A percentile compares a stretch with the other conserved stretches of the same genome.
Evolutionary conservation across 35 echinoderm and acorn worm species (phyloP).

Genomic region (Heliocidaris erythrogramma): DNA sequence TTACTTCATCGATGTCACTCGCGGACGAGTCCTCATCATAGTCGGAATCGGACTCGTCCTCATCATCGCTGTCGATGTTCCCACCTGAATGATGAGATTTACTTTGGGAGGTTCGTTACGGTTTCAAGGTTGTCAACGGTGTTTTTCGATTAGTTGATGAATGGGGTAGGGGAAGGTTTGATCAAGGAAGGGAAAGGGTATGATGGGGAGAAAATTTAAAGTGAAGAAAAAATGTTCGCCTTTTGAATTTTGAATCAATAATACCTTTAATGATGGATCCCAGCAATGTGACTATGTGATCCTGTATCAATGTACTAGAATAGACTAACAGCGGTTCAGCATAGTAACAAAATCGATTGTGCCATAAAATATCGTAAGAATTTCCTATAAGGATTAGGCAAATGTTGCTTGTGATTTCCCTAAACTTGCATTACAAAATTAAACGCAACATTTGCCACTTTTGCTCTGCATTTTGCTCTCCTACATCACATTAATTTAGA

Average conservation of each 20-base stretch:
- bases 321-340: no score
- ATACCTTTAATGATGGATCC: background rate
- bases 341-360: no score
- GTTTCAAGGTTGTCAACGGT: background rate
- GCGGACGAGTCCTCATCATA: conserved; percentile 26
- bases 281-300: no score
- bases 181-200: background rate
- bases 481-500: no score
- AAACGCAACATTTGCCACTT: no score
- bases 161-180: background rate
- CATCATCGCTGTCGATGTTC: background rate
- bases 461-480: no score
- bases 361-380: no score
- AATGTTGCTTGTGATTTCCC: no score
- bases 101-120: background rate
- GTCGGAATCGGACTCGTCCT: background rate
- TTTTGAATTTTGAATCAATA: background rate
- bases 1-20: background rate
- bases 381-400: no score
- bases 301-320: no score
- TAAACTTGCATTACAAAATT: no score
- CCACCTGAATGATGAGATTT: background rate
- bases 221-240: background rate
- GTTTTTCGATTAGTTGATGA: background rate
- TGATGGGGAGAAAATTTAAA: background rate